Evolutionary conservation across 2,888 invertebrate genomes (phyloP).

Genomic region (Pheosia tremula): DNA sequence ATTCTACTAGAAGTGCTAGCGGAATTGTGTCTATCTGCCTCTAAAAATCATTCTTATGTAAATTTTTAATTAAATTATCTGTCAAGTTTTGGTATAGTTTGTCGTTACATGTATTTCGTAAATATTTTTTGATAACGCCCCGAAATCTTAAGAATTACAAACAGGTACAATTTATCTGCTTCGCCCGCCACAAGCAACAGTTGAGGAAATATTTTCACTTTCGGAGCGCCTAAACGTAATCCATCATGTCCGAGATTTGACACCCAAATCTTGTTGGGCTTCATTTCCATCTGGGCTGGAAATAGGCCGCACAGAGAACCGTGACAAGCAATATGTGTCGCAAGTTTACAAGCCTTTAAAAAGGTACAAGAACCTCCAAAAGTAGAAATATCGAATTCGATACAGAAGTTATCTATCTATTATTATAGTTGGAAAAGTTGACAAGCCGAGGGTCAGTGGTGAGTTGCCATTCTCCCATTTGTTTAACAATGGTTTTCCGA

Average conservation of each 20-base stretch:
- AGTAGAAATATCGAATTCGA: no score
- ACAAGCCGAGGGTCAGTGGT: no score
- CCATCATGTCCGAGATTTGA: background rate
- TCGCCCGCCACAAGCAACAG: background rate
- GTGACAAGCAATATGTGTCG: background rate
- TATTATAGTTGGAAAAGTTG: no score
- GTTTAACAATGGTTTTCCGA: no score
- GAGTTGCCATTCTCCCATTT: background rate
- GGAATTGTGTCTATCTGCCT: no score
- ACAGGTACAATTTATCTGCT: background rate
- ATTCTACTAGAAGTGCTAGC: no score
- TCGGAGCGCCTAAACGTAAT: background rate
- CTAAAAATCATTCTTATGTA: no score
- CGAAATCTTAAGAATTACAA: background rate
- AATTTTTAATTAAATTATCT: no score
- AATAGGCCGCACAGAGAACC: background rate
- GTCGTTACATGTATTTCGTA: no score
- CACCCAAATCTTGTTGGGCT: background rate
- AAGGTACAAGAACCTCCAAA: no score
- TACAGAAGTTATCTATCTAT: no score
- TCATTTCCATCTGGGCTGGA: background rate
- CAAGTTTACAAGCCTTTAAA: background rate
- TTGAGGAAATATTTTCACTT: constrained; percentile 1
- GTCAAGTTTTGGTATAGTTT: no score
- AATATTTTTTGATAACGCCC: background rate